Evolutionary conservation across 2,113 vertebrate species (phyloP).

Genomic region (Desmodus rotundus): DNA sequence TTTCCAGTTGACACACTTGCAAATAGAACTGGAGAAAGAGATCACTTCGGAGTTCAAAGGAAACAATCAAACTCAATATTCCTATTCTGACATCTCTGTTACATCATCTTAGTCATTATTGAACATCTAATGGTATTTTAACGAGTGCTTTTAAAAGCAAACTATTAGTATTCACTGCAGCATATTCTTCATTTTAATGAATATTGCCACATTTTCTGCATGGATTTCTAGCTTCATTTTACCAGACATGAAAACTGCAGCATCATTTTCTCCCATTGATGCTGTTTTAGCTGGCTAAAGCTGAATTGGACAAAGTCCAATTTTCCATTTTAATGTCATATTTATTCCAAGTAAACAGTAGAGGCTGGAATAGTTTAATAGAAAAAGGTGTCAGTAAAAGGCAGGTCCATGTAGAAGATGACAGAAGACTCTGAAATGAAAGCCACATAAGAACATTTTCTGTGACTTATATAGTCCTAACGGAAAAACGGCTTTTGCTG

Average conservation of each 20-base stretch:
- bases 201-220: slow-evolving; percentile 51
- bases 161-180: slow-evolving; percentile 40
- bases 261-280: slow-evolving; percentile 63
- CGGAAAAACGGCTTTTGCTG: background rate
- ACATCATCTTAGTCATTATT: background rate
- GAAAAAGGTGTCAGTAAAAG: background rate
- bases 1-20: slow-evolving; percentile 21
- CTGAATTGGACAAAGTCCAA: slow-evolving; percentile 35
- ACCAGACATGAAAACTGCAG: slow-evolving; percentile 50
- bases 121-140: slow-evolving; percentile 58
- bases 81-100: background rate
- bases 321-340: slow-evolving; percentile 37
- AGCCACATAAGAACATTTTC: background rate
- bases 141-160: slow-evolving; percentile 60
- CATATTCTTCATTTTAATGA: slow-evolving; percentile 58
- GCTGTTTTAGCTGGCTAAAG: slow-evolving; percentile 54
- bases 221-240: slow-evolving; percentile 58
- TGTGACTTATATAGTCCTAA: background rate
- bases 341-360: slow-evolving; percentile 28
- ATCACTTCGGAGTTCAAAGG: background rate
- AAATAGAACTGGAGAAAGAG: background rate
- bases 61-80: background rate
- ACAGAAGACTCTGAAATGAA: background rate
- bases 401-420: background rate
- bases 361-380: background rate